A percentile compares a stretch with the other conserved stretches of the same genome.
phyloP scores from a whole-genome alignment of 37 sponge, comb jelly and placozoan species.

The Agelas oroides region DNA sequence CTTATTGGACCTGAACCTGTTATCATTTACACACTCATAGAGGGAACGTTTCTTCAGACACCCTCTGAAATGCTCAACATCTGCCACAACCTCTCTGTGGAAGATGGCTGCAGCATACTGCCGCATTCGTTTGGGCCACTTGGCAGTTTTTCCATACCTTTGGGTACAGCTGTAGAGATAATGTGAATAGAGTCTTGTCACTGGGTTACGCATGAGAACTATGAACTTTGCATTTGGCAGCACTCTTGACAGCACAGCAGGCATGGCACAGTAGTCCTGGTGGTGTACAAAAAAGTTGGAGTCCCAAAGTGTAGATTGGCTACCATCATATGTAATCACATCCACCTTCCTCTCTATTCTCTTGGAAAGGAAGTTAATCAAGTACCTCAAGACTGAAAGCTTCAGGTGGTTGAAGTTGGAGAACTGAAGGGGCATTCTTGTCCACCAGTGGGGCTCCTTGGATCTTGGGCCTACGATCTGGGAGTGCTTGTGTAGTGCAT shows the following conservation, averaged over 20 bases:
- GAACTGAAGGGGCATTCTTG: not conserved
- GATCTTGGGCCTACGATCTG: slow-evolving; percentile 7
- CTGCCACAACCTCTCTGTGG: not conserved
- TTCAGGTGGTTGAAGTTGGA: not conserved
- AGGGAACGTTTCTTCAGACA: not conserved
- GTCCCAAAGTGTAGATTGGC: slow-evolving; percentile 62
- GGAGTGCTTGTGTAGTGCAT: not conserved
- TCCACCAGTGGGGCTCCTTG: slow-evolving; percentile 66
- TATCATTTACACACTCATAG: slow-evolving; percentile 26
- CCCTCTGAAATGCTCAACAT: not conserved
- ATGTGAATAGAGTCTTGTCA: slow-evolving; percentile 35
- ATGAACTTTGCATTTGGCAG: slow-evolving; percentile 65
- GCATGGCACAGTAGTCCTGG: slow-evolving; percentile 49
- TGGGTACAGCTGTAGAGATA: slow-evolving; percentile 30
- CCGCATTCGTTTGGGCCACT: slow-evolving; percentile 12
- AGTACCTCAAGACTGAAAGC: slow-evolving; percentile 15
- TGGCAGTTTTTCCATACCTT: not conserved
- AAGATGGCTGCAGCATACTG: slow-evolving; percentile 1
- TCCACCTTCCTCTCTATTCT: not conserved
- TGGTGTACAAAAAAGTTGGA: slow-evolving; percentile 16
- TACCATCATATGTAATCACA: slow-evolving; percentile 49
- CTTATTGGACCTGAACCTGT: not conserved
- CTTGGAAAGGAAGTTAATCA: not conserved
- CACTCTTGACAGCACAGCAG: slow-evolving; percentile 43
- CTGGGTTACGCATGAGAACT: slow-evolving; percentile 65